Evolutionary conservation across 2,888 invertebrate species (phyloP).

Genomic region (Balanococcus diminutus): DNA sequence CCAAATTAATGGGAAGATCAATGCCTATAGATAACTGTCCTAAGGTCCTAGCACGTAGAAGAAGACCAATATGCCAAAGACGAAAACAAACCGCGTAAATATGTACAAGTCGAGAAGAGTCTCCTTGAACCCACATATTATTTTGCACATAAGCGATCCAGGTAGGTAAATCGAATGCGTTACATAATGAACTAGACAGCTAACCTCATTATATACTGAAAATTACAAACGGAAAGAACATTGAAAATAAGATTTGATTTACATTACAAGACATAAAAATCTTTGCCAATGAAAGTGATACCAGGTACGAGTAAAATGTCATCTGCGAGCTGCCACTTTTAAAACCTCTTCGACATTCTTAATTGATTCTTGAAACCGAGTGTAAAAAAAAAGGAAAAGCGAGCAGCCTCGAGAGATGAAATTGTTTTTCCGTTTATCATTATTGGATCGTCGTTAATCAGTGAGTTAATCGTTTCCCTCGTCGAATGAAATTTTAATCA

Average conservation of each 20-base stretch:
- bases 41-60: background rate
- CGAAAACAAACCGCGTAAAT: constrained; percentile 3
- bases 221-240: constrained; percentile 11
- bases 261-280: background rate
- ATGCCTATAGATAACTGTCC: background rate
- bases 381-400: background rate
- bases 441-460: background rate
- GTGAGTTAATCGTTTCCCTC: background rate
- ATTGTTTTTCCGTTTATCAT: background rate
- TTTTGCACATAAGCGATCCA: background rate
- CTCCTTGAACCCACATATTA: constrained; percentile 39
- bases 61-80: background rate
- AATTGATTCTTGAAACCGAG: background rate
- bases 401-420: background rate
- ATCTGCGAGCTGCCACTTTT: background rate
- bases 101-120: no score
- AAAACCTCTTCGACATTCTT: background rate
- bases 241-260: constrained; percentile 2
- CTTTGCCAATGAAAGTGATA: background rate
- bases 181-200: constrained; percentile 20
- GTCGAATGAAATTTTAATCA: background rate
- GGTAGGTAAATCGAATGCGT: background rate
- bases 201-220: constrained; percentile 22
- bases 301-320: background rate
- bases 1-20: background rate